These are phyloP conservation scores for Acyrthosiphon pisum DNA, from an alignment of 1,140 invertebrate genomes.

Conservation along the genomic window DNA sequence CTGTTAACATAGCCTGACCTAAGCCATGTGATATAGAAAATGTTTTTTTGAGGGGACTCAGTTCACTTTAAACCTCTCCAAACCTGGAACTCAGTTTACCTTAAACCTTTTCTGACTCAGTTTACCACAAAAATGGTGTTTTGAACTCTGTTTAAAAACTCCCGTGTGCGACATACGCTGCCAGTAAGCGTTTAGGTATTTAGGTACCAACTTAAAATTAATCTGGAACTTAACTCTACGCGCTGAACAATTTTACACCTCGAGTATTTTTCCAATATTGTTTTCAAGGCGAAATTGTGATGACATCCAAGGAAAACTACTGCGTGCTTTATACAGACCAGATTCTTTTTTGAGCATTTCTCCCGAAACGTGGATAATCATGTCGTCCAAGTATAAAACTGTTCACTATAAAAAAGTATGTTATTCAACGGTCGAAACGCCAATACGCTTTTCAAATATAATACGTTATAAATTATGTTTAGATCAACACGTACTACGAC, in stretches of 20 bases:
- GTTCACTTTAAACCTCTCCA: no score
- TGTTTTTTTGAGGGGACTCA: no score
- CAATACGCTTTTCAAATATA: neutral
- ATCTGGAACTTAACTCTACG: neutral
- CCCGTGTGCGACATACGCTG: no score
- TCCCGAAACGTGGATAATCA: conserved; percentile 28
- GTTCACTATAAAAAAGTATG: conserved; percentile 46
- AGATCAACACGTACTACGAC: conserved; percentile 20
- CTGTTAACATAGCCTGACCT: no score
- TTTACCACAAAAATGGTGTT: no score
- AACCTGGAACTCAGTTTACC: no score
- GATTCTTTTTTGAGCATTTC: conserved; percentile 40
- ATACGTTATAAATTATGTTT: neutral
- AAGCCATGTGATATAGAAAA: no score
- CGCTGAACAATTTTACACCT: neutral
- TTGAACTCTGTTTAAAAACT: no score
- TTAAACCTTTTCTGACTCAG: no score
- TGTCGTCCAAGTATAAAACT: conserved; percentile 29
- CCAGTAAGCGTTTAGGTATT: no score
- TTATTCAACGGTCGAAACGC: neutral
- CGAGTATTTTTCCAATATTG: neutral
- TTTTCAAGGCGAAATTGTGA: conserved; percentile 49
- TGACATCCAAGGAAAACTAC: conserved; percentile 12
- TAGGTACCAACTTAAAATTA: neutral
- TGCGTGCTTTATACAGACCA: conserved; percentile 2